phyloP scores from a whole-genome alignment of 2,113 vertebrate genomes.

The Actenoides hombroni region DNA sequence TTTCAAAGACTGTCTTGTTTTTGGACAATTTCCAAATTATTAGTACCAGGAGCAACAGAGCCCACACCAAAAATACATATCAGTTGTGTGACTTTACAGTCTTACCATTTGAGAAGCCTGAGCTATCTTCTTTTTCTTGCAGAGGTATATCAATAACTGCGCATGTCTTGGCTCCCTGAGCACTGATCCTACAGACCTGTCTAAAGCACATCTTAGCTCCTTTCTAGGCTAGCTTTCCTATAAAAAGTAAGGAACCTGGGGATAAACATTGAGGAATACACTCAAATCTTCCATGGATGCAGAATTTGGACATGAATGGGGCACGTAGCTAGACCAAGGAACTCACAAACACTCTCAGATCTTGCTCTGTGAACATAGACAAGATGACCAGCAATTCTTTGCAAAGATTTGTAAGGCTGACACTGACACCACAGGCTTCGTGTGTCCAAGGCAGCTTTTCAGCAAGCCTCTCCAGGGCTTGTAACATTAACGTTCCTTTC shows the following conservation, averaged over 20 bases:
- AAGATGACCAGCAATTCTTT: slow-evolving; percentile 4
- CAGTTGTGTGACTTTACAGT: not conserved
- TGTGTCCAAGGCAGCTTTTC: slow-evolving; percentile 8
- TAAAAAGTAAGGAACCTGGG: not conserved
- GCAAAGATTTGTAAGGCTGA: not conserved
- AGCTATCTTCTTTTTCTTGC: not conserved
- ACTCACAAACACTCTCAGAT: not conserved
- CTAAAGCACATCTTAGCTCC: not conserved
- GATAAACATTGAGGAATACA: not conserved
- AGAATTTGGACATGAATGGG: not conserved
- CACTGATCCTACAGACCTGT: not conserved
- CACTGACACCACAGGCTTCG: not conserved
- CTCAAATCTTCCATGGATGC: not conserved
- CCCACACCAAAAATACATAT: not conserved
- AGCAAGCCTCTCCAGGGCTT: not conserved
- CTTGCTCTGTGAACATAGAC: not conserved
- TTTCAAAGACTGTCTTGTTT: not conserved
- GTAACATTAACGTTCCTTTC: not conserved
- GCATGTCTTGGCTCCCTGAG: not conserved
- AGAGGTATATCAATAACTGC: not conserved
- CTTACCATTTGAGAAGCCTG: not conserved
- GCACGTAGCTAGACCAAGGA: not conserved
- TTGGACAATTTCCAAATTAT: not conserved
- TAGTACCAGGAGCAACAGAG: not conserved
- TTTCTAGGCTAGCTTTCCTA: not conserved